phyloP scores from a whole-genome alignment of 2,797 vertebrate species.

The Lepidocolaptes lacrymiger region DNA sequence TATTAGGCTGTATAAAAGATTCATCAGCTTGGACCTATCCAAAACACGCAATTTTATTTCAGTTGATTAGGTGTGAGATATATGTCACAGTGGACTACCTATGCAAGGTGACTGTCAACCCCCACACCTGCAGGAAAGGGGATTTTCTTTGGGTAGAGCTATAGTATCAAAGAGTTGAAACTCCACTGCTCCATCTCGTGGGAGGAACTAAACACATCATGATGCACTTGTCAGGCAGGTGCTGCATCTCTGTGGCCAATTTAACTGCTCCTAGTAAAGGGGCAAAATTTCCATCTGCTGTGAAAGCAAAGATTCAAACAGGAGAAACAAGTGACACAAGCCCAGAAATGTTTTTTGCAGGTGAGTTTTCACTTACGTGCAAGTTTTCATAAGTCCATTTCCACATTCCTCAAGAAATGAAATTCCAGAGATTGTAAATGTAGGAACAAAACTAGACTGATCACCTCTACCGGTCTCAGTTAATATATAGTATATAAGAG shows the following conservation, averaged over 20 bases:
- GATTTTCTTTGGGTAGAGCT: neutral
- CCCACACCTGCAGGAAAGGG: neutral
- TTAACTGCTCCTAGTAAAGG: neutral
- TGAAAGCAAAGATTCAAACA: neutral
- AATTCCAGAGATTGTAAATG: neutral
- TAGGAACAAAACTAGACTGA: neutral
- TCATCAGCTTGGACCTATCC: neutral
- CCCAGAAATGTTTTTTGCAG: accelerated
- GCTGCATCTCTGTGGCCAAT: neutral
- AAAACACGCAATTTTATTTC: conserved; percentile 20
- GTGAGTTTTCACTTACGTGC: neutral
- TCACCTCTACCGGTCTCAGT: neutral
- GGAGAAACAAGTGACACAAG: neutral
- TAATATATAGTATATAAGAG: neutral
- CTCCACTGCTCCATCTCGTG: conserved; percentile 48
- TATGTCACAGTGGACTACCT: conserved; percentile 30
- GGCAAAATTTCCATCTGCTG: neutral
- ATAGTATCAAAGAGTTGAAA: neutral
- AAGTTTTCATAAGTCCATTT: neutral
- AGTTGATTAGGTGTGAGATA: conserved; percentile 38
- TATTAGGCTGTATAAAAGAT: conserved; percentile 11
- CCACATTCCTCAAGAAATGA: neutral
- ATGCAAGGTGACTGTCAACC: neutral
- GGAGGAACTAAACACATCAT: neutral
- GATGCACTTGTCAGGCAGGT: neutral